These are phyloP conservation scores for Eupithecia abbreviata DNA, from an alignment of 2,888 invertebrate genomes.

Conservation along the genomic window DNA sequence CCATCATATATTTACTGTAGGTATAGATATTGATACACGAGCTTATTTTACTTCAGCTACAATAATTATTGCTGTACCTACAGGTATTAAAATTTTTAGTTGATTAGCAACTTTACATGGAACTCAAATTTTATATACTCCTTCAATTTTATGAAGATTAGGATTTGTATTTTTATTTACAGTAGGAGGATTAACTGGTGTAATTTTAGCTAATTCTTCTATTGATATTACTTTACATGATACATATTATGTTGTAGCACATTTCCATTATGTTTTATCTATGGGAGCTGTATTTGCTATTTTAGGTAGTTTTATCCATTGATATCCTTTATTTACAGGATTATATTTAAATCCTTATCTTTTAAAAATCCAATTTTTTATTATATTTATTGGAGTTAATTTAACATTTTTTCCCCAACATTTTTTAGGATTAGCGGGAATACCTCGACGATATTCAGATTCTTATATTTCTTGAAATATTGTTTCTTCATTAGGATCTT, in stretches of 20 bases:
- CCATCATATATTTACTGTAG: constrained; percentile 93
- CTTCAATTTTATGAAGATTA: constrained; percentile 86
- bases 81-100: constrained; percentile 92
- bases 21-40: constrained; percentile 92
- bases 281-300: constrained; percentile 92
- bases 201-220: constrained; percentile 88
- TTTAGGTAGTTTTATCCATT: constrained; percentile 88
- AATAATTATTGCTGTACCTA: constrained; percentile 94
- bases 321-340: constrained; percentile 88
- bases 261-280: constrained; percentile 92
- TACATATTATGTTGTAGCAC: constrained; percentile 93
- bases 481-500: constrained; percentile 87
- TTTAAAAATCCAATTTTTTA: constrained; percentile 88
- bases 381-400: constrained; percentile 90
- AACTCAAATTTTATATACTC: constrained; percentile 83
- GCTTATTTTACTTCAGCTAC: constrained; percentile 93
- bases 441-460: constrained; percentile 90
- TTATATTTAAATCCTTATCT: constrained; percentile 82
- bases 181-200: constrained; percentile 88
- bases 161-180: constrained; percentile 92
- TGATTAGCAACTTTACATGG: constrained; percentile 89
- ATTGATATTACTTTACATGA: constrained; percentile 91
- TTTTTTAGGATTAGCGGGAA: constrained; percentile 82
- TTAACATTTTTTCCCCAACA: constrained; percentile 92
- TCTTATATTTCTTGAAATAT: constrained; percentile 86